These are phyloP conservation scores for Himantopus leucocephalus DNA, from an alignment of 2,113 vertebrate species.

Conservation along the genomic window DNA sequence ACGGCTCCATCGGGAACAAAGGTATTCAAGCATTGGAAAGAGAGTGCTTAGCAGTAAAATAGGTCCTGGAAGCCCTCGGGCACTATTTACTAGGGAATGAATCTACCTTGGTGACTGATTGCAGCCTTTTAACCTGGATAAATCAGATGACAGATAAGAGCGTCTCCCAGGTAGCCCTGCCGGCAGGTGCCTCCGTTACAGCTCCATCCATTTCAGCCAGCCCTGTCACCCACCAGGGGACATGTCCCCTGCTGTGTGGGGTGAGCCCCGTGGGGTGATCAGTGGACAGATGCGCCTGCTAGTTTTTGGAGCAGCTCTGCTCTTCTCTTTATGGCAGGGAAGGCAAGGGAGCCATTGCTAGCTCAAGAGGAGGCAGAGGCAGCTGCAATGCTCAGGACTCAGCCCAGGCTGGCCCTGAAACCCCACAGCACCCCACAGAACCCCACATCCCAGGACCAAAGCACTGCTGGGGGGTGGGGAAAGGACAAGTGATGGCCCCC, in stretches of 20 bases:
- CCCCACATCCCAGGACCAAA: neutral
- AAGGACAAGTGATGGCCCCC: neutral
- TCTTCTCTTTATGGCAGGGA: neutral
- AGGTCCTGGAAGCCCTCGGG: slow-evolving; percentile 67
- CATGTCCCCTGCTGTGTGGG: neutral
- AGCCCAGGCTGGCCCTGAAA: neutral
- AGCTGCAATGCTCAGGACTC: neutral
- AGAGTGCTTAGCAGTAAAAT: slow-evolving; percentile 73
- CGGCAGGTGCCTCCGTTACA: slow-evolving; percentile 32
- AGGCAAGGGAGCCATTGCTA: neutral
- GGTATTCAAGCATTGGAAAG: slow-evolving; percentile 71
- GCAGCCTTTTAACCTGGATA: slow-evolving; percentile 72
- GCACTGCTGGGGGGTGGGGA: neutral
- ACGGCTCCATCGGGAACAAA: slow-evolving; percentile 62
- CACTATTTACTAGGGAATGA: slow-evolving; percentile 67
- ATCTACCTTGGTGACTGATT: slow-evolving; percentile 69
- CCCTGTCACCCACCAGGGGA: neutral
- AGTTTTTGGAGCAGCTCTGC: neutral
- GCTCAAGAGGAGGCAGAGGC: neutral
- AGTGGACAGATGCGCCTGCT: neutral
- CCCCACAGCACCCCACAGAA: neutral
- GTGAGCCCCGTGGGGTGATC: neutral
- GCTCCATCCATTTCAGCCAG: slow-evolving; percentile 37
- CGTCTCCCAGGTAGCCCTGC: slow-evolving; percentile 53
- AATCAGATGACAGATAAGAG: slow-evolving; percentile 69